Conservation (phyloP, 2,888 invertebrate species). For the Pollenia amentaria region DNA sequence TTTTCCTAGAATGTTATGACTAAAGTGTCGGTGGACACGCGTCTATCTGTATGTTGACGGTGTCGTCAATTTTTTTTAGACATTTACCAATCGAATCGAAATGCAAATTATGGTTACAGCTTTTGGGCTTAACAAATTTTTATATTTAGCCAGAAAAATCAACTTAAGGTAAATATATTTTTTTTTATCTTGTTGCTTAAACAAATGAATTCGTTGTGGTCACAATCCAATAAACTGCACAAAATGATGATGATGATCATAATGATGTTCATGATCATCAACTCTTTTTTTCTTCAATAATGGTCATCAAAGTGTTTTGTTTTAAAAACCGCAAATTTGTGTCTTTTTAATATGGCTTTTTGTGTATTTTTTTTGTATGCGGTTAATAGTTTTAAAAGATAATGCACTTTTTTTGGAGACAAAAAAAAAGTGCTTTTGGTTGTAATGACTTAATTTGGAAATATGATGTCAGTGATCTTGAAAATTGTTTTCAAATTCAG, state of each 20-base stretch:
- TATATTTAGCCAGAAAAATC: slow-evolving; percentile 23
- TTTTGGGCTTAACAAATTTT: slow-evolving; percentile 70
- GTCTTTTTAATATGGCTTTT: slow-evolving; percentile 44
- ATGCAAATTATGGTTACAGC: slow-evolving; percentile 82
- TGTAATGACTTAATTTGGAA: background rate
- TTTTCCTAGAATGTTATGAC: slow-evolving; percentile 64
- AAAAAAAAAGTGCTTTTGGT: slow-evolving; percentile 13
- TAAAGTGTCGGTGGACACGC: slow-evolving; percentile 83
- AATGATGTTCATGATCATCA: slow-evolving; percentile 47
- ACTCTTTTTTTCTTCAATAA: slow-evolving; percentile 14
- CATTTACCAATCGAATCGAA: slow-evolving; percentile 81
- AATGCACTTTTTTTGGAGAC: slow-evolving; percentile 18
- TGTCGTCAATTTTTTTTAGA: slow-evolving; percentile 35
- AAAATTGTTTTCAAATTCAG: too few species aligned
- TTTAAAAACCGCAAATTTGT: slow-evolving; percentile 44
- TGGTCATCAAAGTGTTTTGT: slow-evolving; percentile 45
- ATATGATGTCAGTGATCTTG: background rate
- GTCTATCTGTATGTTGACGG: slow-evolving; percentile 75
- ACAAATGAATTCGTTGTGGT: slow-evolving; percentile 75
- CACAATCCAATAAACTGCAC: slow-evolving; percentile 61
- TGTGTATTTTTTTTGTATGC: too few species aligned
- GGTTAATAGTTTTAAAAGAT: slow-evolving; percentile 50
- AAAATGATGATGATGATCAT: slow-evolving; percentile 19
- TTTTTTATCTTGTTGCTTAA: slow-evolving; percentile 69
- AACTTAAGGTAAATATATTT: slow-evolving; percentile 20